Evolutionary conservation across 2,888 invertebrate genomes (phyloP).

Genomic region (Eurytoma adleriae): DNA sequence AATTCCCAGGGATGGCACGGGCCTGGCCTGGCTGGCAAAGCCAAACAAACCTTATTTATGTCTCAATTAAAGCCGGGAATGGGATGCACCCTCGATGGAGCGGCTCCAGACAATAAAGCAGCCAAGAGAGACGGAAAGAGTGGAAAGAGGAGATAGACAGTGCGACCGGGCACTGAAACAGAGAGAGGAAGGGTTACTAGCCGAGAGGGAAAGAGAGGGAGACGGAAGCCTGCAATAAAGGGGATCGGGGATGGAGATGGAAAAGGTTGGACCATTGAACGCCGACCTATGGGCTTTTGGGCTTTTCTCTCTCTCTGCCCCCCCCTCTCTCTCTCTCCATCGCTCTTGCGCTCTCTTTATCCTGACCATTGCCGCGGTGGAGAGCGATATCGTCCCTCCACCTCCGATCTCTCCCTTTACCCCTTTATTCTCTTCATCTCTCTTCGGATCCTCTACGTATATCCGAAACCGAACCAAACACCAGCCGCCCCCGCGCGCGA

Average conservation of each 20-base stretch:
- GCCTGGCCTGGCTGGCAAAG: constrained; percentile 71
- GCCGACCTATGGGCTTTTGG: constrained; percentile 74
- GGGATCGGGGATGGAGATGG: constrained; percentile 71
- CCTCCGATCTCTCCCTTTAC: constrained; percentile 8
- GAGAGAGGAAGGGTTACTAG: constrained; percentile 10
- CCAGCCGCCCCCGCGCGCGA: constrained; percentile 53
- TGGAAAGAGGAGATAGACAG: constrained; percentile 42
- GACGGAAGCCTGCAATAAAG: constrained; percentile 63
- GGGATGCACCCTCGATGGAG: constrained; percentile 77
- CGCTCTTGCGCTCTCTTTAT: constrained; percentile 55
- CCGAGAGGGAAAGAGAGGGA: constrained; percentile 35
- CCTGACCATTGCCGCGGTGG: constrained; percentile 55
- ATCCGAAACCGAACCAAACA: constrained; percentile 59
- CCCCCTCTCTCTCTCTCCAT: constrained; percentile 23
- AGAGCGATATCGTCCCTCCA: constrained; percentile 11
- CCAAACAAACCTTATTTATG: constrained; percentile 77
- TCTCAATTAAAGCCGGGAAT: constrained; percentile 76
- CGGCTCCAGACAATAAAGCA: constrained; percentile 75
- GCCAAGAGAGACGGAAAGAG: constrained; percentile 65
- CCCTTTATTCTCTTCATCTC: constrained; percentile 20
- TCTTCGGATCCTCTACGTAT: constrained; percentile 49
- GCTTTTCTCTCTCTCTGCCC: constrained; percentile 41
- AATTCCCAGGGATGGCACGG: constrained; percentile 72
- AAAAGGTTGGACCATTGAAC: constrained; percentile 74
- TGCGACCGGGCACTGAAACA: neutral